These are phyloP conservation scores for Acromyrmex echinatior DNA, from an alignment of 1,140 invertebrate species.

Conservation along the genomic window DNA sequence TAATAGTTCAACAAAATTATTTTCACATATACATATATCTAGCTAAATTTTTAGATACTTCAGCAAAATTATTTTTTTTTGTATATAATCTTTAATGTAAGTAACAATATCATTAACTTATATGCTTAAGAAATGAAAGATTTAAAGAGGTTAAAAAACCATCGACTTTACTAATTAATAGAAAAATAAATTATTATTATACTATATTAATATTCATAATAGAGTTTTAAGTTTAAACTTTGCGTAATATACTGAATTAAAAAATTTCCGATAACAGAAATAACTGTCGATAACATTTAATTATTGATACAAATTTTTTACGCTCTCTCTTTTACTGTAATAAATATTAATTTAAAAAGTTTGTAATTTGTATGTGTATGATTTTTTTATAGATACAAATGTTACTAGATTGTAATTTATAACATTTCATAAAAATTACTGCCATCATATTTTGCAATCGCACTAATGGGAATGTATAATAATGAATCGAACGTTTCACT, in stretches of 20 bases:
- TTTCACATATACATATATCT: too few relatives aligned
- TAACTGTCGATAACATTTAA: not conserved
- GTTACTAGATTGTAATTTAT: not conserved
- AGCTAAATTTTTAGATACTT: too few relatives aligned
- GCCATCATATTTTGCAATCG: not conserved
- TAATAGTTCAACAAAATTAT: too few relatives aligned
- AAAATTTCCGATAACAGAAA: not conserved
- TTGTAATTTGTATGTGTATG: not conserved
- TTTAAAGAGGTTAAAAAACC: constrained; percentile 2
- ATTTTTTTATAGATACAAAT: not conserved
- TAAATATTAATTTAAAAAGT: not conserved
- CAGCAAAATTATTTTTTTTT: too few relatives aligned
- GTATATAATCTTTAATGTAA: too few relatives aligned
- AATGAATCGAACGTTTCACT: not conserved
- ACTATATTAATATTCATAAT: constrained; percentile 22
- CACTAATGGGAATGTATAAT: not conserved
- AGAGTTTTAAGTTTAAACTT: not conserved
- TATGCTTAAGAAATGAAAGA: constrained; percentile 11
- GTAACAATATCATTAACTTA: not conserved
- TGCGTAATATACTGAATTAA: not conserved
- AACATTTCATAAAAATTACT: not conserved
- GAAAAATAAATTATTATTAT: not conserved
- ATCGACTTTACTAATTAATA: not conserved
- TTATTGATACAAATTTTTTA: not conserved
- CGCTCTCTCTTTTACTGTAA: not conserved